A percentile compares a stretch with the other conserved stretches of the same genome.
phyloP scores from a whole-genome alignment of 1,140 invertebrate genomes.

The Diachasmimorpha longicaudata region DNA sequence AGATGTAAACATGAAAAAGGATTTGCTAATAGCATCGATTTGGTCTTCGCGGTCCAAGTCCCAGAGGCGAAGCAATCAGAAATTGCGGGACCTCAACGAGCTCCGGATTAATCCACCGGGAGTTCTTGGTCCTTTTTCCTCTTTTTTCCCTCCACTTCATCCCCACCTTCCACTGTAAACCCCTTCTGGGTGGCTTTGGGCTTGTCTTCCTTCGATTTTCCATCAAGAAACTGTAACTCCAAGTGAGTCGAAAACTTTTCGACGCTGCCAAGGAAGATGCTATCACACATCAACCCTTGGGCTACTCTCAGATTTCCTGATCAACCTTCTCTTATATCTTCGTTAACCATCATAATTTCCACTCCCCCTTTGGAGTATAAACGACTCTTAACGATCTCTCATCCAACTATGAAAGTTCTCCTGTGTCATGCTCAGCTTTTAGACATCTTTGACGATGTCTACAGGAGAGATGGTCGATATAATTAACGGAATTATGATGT shows the following conservation, averaged over 20 bases:
- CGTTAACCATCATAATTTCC: constrained; percentile 2
- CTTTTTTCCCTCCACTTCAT: background rate
- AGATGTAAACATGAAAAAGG: constrained; percentile 42
- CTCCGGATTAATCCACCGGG: constrained; percentile 45
- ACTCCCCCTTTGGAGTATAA: background rate
- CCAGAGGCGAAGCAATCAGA: constrained; percentile 36
- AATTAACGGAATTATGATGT: background rate
- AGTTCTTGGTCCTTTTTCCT: background rate
- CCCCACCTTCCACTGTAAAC: background rate
- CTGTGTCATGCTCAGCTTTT: background rate
- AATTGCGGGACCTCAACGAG: constrained; percentile 32
- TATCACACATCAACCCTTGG: background rate
- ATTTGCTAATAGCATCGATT: constrained; percentile 43
- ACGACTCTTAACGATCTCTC: background rate
- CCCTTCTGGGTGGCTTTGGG: background rate
- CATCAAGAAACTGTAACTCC: background rate
- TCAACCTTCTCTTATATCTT: constrained; percentile 4
- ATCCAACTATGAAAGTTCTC: background rate
- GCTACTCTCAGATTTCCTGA: constrained; percentile 8
- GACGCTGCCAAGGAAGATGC: background rate
- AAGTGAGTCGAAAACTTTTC: background rate
- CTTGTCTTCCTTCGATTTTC: background rate
- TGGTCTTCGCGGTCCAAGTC: constrained; percentile 31
- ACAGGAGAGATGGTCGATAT: background rate
- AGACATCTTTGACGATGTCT: background rate